Conservation (phyloP, 2,888 invertebrate genomes). For the Caenorhabditis zanzibari region DNA sequence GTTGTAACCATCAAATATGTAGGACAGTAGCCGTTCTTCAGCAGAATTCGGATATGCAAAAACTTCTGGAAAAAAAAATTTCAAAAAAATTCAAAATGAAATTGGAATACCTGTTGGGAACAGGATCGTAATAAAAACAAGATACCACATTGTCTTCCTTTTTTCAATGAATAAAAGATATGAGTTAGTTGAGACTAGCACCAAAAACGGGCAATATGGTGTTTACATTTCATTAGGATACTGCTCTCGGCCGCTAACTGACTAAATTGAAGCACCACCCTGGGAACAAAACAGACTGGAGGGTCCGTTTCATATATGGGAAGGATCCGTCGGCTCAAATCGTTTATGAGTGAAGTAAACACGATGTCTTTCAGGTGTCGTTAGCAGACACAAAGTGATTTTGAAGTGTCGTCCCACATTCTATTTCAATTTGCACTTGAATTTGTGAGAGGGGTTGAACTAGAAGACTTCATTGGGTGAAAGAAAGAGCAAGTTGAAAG, state of each 20-base stretch:
- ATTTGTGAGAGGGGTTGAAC: slow-evolving; percentile 8
- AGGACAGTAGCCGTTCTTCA: slow-evolving; percentile 84
- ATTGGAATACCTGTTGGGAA: slow-evolving; percentile 33
- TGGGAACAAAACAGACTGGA: slow-evolving; percentile 63
- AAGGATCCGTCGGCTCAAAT: slow-evolving; percentile 17
- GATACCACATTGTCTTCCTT: slow-evolving; percentile 43
- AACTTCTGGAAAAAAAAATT: slow-evolving; percentile 13
- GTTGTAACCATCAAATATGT: slow-evolving; percentile 85
- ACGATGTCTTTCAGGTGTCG: slow-evolving; percentile 60
- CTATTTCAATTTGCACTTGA: slow-evolving; percentile 57
- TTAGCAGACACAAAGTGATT: slow-evolving; percentile 48
- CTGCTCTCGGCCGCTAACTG: slow-evolving; percentile 43
- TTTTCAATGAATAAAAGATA: slow-evolving; percentile 57
- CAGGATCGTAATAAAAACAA: slow-evolving; percentile 28
- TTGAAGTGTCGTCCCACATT: slow-evolving; percentile 13
- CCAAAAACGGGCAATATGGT: slow-evolving; percentile 38
- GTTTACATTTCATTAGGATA: slow-evolving; percentile 69
- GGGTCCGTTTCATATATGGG: slow-evolving; percentile 44
- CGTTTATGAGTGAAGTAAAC: slow-evolving; percentile 41
- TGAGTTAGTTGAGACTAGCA: slow-evolving; percentile 48
- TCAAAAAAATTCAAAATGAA: not conserved
- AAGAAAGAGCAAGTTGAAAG: slow-evolving; percentile 46
- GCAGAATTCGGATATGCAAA: slow-evolving; percentile 81
- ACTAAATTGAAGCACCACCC: slow-evolving; percentile 66
- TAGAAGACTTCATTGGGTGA: slow-evolving; percentile 34